phyloP scores from a whole-genome alignment of 1,140 invertebrate genomes.

The Rhopalosiphum maidis region DNA sequence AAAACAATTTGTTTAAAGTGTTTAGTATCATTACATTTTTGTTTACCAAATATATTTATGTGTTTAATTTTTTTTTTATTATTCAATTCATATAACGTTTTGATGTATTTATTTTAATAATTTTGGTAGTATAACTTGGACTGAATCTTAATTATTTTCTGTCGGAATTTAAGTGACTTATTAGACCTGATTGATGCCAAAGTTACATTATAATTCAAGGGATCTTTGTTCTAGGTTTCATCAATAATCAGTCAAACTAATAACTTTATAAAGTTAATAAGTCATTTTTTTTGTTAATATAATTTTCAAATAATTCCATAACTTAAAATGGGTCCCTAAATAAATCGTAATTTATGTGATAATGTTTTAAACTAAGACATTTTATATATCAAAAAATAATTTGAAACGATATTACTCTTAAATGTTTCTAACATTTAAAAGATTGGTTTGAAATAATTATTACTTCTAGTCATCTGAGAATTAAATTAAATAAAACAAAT shows the following conservation, averaged over 20 bases:
- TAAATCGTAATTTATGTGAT: conserved; percentile 36
- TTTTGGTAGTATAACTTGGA: not conserved
- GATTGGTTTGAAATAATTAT: not conserved
- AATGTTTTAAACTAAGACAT: not conserved
- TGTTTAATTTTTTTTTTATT: conserved; percentile 20
- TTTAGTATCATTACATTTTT: conserved; percentile 6
- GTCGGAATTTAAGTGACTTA: not conserved
- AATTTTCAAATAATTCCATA: not conserved
- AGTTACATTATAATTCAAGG: conserved; percentile 8
- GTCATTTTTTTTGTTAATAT: not conserved
- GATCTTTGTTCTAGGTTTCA: not conserved
- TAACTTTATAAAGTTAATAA: not conserved
- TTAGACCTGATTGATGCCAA: conserved; percentile 52
- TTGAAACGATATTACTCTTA: not conserved
- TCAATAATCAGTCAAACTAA: not conserved
- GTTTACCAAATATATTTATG: conserved; percentile 11
- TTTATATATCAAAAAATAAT: conserved; percentile 18
- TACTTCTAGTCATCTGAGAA: conserved; percentile 48
- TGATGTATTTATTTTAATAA: conserved; percentile 28
- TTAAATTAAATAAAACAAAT: not conserved
- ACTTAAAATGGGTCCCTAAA: not conserved
- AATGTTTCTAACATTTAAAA: not conserved
- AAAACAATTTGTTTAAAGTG: conserved; percentile 16
- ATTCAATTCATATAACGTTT: not conserved
- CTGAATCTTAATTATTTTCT: conserved; percentile 30